Base-by-base conservation (phyloP, 1,140 invertebrate species). In the Calosoma granatense region DNA sequence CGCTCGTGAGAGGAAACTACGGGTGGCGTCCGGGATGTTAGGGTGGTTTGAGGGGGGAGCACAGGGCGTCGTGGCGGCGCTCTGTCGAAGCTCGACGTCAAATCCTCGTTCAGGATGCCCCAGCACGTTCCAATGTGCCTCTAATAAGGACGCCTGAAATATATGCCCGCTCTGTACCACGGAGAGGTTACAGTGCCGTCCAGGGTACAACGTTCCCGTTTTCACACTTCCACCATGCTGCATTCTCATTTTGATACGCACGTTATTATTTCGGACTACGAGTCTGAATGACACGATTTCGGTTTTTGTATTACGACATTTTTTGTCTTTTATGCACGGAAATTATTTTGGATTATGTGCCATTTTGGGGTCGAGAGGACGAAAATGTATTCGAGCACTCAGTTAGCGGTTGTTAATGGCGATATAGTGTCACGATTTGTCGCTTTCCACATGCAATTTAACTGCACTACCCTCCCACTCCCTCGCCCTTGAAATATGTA, bases 241-340 rank as follows among this genome's bases (percentile, higher is more conserved):
- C 9, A 9, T 12, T 47, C 17, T 47, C 17, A 47, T 47, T 9
- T 4, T 17, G 41, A 11, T 47, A 47, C 17, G 9, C 41, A 9
- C 17, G 41, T 17, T 12, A 47, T 9, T 47, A 47, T 47, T 47
- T 47, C 41, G 17, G n/a, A 12, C 9, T 9, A 17, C 17, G 41
- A 47, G 41, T 47, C 9, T 3, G 15, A 47, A 47, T 47, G 41
- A 47, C 41, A 47, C 41, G 41, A 47, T 47, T 47, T 17, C 17
- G 41, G 41, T 47, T 47, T 47, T 47, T 47, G 41, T 47, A 47
- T 47, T 47, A 47, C 41, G 41, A 47, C 41, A 47, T 47, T 47
- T 47, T 47, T 47, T 47, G 41, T 47, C 41, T 47, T 47, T 47
- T 47, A 47, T 47, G 9, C 41, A 47, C 6, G 41, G 41, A 47